phyloP scores from a whole-genome alignment of 2,113 vertebrate species.

The Galbula dea region DNA sequence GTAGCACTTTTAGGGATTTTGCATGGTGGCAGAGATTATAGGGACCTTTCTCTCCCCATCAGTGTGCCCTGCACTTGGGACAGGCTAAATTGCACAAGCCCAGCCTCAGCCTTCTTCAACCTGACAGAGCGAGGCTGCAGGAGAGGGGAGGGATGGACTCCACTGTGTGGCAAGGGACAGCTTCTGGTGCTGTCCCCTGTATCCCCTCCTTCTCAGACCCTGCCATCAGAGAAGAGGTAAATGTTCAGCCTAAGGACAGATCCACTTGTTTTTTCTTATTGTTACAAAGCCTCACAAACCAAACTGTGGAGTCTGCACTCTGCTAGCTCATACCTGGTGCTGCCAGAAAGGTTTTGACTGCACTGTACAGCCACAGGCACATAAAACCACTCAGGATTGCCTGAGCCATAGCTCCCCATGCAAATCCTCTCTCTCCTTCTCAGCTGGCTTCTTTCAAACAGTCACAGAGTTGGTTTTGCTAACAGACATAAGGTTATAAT shows the following conservation, averaged over 20 bases:
- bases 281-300: background rate
- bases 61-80: background rate
- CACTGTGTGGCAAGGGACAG: background rate
- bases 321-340: background rate
- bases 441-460: constrained; percentile 26
- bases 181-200: background rate
- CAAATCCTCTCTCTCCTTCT: background rate
- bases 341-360: background rate
- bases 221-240: background rate
- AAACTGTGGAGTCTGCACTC: background rate
- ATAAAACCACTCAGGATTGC: background rate
- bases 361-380: background rate
- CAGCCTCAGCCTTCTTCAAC: background rate
- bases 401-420: background rate
- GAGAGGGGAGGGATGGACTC: background rate
- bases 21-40: background rate
- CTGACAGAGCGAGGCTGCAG: rapidly evolving
- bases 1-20: background rate
- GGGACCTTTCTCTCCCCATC: background rate
- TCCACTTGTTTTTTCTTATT: background rate
- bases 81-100: background rate
- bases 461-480: constrained; percentile 50
- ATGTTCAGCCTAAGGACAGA: background rate
- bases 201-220: background rate
- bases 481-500: constrained; percentile 51